Conservation (phyloP, 2,113 vertebrate species). For the Embiotoca jacksoni region DNA sequence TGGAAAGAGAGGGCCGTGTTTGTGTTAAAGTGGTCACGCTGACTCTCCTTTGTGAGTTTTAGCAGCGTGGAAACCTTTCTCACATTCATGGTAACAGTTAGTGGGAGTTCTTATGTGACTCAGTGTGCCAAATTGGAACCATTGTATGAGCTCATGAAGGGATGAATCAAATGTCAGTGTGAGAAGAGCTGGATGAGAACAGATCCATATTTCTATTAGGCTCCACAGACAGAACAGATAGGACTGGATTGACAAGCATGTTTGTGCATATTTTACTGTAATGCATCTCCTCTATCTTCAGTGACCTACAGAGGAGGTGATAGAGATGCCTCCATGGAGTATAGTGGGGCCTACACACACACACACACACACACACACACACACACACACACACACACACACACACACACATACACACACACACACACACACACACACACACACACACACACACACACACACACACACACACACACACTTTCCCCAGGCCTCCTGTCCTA, state of each 20-base stretch:
- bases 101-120: conserved; percentile 23
- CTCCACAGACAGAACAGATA: conserved; percentile 40
- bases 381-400: conserved; percentile 5
- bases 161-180: conserved; percentile 59
- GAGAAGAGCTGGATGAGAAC: conserved; percentile 24
- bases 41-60: background rate
- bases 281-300: conserved; percentile 55
- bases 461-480: background rate
- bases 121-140: conserved; percentile 11
- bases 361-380: conserved; percentile 7
- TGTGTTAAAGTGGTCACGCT: conserved; percentile 2
- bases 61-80: conserved; percentile 21
- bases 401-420: background rate
- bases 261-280: conserved; percentile 75
- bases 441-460: conserved; percentile 1
- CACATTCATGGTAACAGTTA: conserved; percentile 18
- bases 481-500: background rate
- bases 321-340: conserved; percentile 2
- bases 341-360: background rate
- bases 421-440: conserved; percentile 11
- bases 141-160: conserved; percentile 28
- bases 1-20: conserved; percentile 6
- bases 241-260: conserved; percentile 56
- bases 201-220: conserved; percentile 67
- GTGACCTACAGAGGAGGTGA: conserved; percentile 45